phyloP scores from a whole-genome alignment of 1,140 invertebrate genomes.

The Camponotus vicinus region DNA sequence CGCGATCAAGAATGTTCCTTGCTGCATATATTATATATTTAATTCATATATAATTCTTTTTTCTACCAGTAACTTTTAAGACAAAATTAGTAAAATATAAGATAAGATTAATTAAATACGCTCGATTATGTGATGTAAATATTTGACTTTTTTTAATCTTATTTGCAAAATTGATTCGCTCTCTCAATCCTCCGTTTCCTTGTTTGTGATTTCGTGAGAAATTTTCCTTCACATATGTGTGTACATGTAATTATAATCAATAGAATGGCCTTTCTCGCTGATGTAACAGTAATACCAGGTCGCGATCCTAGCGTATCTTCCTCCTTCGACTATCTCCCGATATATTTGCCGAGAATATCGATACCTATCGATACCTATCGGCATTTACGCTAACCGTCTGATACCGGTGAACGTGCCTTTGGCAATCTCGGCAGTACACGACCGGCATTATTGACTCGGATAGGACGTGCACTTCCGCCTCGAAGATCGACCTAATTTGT shows the following conservation, averaged over 20 bases:
- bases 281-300: slow-evolving; percentile 53
- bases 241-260: slow-evolving; percentile 32
- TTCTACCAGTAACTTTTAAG: background rate
- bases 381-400: slow-evolving; percentile 72
- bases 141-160: background rate
- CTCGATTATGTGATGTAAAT: background rate
- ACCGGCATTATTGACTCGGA: slow-evolving; percentile 67
- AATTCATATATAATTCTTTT: background rate
- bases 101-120: background rate
- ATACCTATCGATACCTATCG: slow-evolving; percentile 75
- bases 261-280: slow-evolving; percentile 30
- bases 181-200: background rate
- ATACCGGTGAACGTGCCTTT: slow-evolving; percentile 70
- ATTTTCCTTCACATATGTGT: too few relatives aligned
- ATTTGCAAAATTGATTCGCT: background rate
- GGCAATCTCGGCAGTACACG: slow-evolving; percentile 68
- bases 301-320: slow-evolving; percentile 65
- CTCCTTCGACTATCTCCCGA: slow-evolving; percentile 39
- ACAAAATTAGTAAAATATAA: background rate
- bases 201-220: background rate
- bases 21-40: background rate
- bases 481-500: slow-evolving; percentile 70
- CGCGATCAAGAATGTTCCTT: background rate
- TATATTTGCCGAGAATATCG: slow-evolving; percentile 71
- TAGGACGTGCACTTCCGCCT: slow-evolving; percentile 62